Percentiles rank a stretch among this genome's conserved stretches.
These are phyloP conservation scores for Cichlasoma orientale DNA, from an alignment of 2,797 vertebrate genomes.

Conservation along the genomic window DNA sequence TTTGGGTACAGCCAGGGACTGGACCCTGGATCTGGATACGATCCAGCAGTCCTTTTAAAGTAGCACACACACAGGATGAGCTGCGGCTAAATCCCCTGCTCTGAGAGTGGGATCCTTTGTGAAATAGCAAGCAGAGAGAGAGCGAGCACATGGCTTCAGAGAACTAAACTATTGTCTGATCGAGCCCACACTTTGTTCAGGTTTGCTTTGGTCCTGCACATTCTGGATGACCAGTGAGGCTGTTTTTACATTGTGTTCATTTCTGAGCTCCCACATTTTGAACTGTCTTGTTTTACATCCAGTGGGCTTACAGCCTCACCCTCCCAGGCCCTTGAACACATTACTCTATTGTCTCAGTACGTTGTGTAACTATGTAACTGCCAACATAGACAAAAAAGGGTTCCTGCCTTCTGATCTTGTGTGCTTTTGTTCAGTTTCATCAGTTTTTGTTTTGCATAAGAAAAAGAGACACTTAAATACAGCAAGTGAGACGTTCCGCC, in stretches of 20 bases:
- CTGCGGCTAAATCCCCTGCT: constrained; percentile 22
- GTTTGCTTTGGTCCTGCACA: constrained; percentile 5
- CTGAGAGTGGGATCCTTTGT: constrained; percentile 10
- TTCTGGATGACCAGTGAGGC: background rate
- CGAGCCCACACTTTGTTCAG: constrained; percentile 7
- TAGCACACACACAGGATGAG: constrained; percentile 24
- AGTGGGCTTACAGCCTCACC: constrained; percentile 19
- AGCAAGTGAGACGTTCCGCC: background rate
- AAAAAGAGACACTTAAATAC: background rate
- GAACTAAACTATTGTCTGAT: constrained; percentile 8
- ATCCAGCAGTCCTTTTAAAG: constrained; percentile 70
- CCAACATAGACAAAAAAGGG: background rate
- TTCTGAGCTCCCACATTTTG: constrained; percentile 38
- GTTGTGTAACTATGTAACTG: constrained; percentile 53
- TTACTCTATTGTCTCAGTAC: constrained; percentile 37
- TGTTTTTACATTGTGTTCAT: background rate
- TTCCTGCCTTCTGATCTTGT: constrained; percentile 13
- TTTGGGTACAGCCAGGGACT: background rate
- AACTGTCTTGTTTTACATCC: constrained; percentile 31
- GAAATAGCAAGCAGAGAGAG: constrained; percentile 6
- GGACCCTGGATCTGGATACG: constrained; percentile 29
- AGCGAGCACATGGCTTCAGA: constrained; percentile 3
- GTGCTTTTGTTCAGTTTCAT: background rate
- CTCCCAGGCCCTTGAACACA: constrained; percentile 20
- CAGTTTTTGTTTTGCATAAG: background rate